Percentiles rank a stretch among this genome's conserved stretches.
These are phyloP conservation scores for Danaus melanippus DNA, from an alignment of 1,140 invertebrate species.

Conservation along the genomic window DNA sequence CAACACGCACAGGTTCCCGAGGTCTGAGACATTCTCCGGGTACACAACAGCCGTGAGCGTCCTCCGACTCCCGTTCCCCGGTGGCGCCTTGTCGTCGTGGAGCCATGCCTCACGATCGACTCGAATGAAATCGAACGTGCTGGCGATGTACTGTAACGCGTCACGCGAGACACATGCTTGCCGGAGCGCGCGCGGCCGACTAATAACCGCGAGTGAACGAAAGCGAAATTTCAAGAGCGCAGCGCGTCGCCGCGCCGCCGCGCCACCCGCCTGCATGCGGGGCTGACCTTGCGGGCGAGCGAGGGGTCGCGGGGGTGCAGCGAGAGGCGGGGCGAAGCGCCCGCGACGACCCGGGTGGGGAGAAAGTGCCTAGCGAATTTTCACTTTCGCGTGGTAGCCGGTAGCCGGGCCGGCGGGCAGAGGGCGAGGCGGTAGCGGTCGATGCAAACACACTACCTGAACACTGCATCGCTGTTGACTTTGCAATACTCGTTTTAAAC, in stretches of 20 bases:
- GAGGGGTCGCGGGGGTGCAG: constrained; percentile 46
- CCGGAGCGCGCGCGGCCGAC: constrained; percentile 69
- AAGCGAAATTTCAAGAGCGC: constrained; percentile 74
- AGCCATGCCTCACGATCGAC: constrained; percentile 58
- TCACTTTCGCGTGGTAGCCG: constrained; percentile 58
- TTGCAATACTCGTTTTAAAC: no score
- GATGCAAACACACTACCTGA: constrained; percentile 10
- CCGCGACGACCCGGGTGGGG: constrained; percentile 54
- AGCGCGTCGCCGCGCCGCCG: constrained; percentile 58
- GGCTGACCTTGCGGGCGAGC: constrained; percentile 58
- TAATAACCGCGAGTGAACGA: constrained; percentile 71
- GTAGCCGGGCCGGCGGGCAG: constrained; percentile 29
- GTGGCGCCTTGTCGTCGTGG: constrained; percentile 64
- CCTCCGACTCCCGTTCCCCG: constrained; percentile 66
- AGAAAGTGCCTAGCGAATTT: constrained; percentile 66
- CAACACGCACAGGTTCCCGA: constrained; percentile 77
- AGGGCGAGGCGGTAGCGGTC: constrained; percentile 25
- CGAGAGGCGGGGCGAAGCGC: constrained; percentile 53
- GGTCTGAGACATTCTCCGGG: constrained; percentile 85
- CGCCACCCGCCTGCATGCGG: constrained; percentile 49
- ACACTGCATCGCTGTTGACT: constrained; percentile 9
- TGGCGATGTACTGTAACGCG: constrained; percentile 44
- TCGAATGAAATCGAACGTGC: constrained; percentile 64
- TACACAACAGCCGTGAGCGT: constrained; percentile 80
- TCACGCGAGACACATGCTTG: constrained; percentile 63